A percentile compares a stretch with the other conserved stretches of the same genome.
These are phyloP conservation scores for Gymnoscelis rufifasciata DNA, from an alignment of 2,888 invertebrate genomes.

Conservation along the genomic window DNA sequence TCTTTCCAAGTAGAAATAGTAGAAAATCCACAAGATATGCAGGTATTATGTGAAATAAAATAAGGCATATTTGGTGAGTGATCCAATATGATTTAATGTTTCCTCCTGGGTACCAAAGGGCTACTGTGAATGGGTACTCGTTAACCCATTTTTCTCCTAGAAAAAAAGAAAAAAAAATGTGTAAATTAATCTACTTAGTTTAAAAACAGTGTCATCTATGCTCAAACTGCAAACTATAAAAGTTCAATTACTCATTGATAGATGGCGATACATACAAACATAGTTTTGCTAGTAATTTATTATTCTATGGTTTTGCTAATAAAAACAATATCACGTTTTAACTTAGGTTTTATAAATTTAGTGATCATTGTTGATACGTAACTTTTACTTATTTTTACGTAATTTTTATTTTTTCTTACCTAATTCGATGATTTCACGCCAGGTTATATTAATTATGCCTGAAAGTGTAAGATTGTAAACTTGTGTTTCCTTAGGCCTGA, in stretches of 20 bases:
- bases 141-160: constrained; percentile 78
- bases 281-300: too few relatives aligned
- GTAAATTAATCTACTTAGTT: too few relatives aligned
- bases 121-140: constrained; percentile 85
- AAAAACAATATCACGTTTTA: too few relatives aligned
- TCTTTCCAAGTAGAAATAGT: constrained; percentile 82
- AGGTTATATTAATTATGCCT: constrained; percentile 86
- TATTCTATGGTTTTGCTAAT: too few relatives aligned
- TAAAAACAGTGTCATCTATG: too few relatives aligned
- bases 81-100: constrained; percentile 83
- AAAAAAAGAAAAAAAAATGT: neutral
- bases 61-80: constrained; percentile 81
- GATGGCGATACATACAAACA: neutral
- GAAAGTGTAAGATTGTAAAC: constrained; percentile 90
- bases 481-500: constrained; percentile 65
- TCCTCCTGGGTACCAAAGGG: constrained; percentile 89
- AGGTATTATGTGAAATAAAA: constrained; percentile 86
- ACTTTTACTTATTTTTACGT: too few relatives aligned
- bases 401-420: constrained; percentile 56
- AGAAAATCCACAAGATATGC: constrained; percentile 87
- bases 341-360: too few relatives aligned
- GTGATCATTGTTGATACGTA: too few relatives aligned
- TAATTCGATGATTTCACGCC: constrained; percentile 88
- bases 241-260: neutral
- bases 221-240: too few relatives aligned